Conservation (phyloP, 2,113 vertebrate species). For the Percina caprodes region DNA sequence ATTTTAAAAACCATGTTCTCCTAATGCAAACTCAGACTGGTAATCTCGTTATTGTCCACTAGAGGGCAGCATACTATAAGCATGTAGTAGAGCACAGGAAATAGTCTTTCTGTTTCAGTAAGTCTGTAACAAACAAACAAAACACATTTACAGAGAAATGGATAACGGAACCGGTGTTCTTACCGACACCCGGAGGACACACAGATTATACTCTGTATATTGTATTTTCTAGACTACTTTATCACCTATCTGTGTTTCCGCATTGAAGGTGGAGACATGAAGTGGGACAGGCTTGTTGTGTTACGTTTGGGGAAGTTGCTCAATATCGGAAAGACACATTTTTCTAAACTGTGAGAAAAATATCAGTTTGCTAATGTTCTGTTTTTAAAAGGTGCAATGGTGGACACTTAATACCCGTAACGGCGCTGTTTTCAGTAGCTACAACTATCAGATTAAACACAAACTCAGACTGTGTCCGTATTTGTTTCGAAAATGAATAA, state of each 20-base stretch:
- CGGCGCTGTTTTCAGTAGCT: not conserved
- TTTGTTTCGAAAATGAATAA: slow-evolving; percentile 80
- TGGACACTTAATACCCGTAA: not conserved
- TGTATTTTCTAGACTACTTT: not conserved
- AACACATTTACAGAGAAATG: not conserved
- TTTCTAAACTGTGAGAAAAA: not conserved
- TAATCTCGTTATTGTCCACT: slow-evolving; percentile 10
- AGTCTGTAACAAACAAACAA: not conserved
- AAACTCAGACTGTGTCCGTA: not conserved
- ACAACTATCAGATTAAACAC: not conserved
- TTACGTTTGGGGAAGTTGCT: slow-evolving; percentile 80
- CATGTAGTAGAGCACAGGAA: no score
- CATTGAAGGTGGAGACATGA: slow-evolving; percentile 48
- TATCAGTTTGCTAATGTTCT: not conserved
- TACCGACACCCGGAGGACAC: not conserved
- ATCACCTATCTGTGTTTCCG: slow-evolving; percentile 40
- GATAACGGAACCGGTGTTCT: not conserved
- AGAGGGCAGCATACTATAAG: slow-evolving; percentile 26
- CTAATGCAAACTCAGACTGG: not conserved
- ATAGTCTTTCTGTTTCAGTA: not conserved
- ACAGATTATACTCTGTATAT: not conserved
- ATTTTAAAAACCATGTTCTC: not conserved
- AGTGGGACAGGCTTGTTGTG: not conserved
- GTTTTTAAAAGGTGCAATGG: not conserved
- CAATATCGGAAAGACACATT: slow-evolving; percentile 67